These are phyloP conservation scores for Zaprionus capensis DNA, from an alignment of 1,140 invertebrate species.

Conservation along the genomic window DNA sequence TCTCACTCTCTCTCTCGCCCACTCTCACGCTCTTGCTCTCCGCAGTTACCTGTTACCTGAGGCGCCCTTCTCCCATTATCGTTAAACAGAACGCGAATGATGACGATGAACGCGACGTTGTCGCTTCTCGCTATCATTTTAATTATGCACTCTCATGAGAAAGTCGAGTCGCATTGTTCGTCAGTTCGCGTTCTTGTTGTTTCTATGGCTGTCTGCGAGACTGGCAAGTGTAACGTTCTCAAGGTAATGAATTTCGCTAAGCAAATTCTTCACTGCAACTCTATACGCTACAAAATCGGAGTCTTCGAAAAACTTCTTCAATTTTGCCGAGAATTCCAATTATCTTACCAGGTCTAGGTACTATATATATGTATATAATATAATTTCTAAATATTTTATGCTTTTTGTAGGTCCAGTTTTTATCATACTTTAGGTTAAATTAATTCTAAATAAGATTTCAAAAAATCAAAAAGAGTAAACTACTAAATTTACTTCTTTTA, in stretches of 20 bases:
- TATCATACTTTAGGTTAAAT: no score
- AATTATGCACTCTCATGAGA: slow-evolving; percentile 73
- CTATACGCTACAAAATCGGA: slow-evolving; percentile 31
- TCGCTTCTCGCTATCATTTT: slow-evolving; percentile 66
- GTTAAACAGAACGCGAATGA: slow-evolving; percentile 65
- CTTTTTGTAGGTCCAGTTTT: no score
- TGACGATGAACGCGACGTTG: slow-evolving; percentile 52
- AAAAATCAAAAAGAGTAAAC: no score
- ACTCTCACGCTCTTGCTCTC: neutral
- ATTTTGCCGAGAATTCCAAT: neutral
- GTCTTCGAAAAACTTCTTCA: neutral
- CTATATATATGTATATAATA: no score
- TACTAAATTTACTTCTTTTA: no score
- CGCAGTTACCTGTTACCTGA: slow-evolving; percentile 59
- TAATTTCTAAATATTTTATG: no score
- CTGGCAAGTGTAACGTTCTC: slow-evolving; percentile 30
- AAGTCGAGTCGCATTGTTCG: slow-evolving; percentile 57
- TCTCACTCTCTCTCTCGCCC: neutral
- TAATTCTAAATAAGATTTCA: no score
- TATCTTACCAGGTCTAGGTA: no score
- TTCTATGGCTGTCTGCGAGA: slow-evolving; percentile 2
- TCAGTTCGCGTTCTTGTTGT: slow-evolving; percentile 9
- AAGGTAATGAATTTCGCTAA: slow-evolving; percentile 58
- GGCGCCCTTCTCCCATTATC: slow-evolving; percentile 76
- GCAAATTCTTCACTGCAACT: slow-evolving; percentile 49